Percentiles rank a stretch among this genome's conserved stretches.
phyloP scores from a whole-genome alignment of 30 jellyfish, hydroid and myxozoan genomes.

The Mastigias papua region DNA sequence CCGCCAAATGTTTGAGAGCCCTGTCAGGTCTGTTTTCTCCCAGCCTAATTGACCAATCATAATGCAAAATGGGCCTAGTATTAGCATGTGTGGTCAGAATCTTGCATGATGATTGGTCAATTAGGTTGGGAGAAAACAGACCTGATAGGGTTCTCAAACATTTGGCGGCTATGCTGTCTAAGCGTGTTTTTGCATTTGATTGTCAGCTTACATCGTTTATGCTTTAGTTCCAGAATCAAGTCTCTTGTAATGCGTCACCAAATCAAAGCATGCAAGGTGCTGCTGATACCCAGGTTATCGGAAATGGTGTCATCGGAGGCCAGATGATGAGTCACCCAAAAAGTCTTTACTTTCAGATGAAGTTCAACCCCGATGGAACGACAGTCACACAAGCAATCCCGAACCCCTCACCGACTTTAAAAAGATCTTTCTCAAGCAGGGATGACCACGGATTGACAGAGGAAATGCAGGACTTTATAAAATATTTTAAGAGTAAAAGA shows the following conservation, averaged over 20 bases:
- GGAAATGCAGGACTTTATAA: constrained; percentile 93
- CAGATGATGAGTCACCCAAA: constrained; percentile 59
- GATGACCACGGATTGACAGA: constrained; percentile 88
- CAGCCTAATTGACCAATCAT: too few relatives aligned
- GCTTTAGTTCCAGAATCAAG: constrained; percentile 43
- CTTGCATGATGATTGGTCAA: too few relatives aligned
- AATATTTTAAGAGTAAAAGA: constrained; percentile 83
- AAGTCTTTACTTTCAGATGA: constrained; percentile 69
- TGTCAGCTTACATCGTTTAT: background rate
- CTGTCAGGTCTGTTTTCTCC: too few relatives aligned
- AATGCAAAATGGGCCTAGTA: too few relatives aligned
- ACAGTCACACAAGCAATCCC: constrained; percentile 80
- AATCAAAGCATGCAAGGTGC: constrained; percentile 16
- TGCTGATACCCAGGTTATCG: constrained; percentile 22
- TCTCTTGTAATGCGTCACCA: constrained; percentile 10
- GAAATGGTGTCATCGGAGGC: constrained; percentile 53
- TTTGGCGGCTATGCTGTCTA: too few relatives aligned
- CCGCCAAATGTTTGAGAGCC: too few relatives aligned
- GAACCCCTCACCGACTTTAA: constrained; percentile 14
- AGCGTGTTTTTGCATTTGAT: background rate
- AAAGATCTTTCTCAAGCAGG: constrained; percentile 75
- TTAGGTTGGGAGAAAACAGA: too few relatives aligned
- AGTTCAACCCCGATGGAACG: constrained; percentile 68
- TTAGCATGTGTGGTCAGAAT: too few relatives aligned
- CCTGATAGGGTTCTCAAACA: too few relatives aligned